A percentile compares a stretch with the other conserved stretches of the same genome.
phyloP scores from a whole-genome alignment of 2,888 invertebrate genomes.

The Opisthograptis luteolata region DNA sequence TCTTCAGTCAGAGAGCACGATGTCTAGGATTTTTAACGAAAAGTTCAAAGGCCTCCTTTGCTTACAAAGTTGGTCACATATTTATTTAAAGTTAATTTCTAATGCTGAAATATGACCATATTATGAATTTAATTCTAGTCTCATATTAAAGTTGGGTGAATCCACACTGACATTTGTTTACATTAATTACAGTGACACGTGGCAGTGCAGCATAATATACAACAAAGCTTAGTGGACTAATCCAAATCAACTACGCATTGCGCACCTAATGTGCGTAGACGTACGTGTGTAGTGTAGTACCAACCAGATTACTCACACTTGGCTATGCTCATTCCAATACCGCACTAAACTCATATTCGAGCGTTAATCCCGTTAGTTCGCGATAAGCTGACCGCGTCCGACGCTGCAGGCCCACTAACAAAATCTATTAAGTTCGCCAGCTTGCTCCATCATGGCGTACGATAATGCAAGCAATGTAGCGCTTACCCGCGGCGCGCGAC shows the following conservation, averaged over 20 bases:
- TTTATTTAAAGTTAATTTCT: not conserved
- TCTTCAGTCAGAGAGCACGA: slow-evolving; percentile 43
- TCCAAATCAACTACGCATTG: slow-evolving; percentile 3
- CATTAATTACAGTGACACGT: not conserved
- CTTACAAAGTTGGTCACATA: slow-evolving; percentile 2
- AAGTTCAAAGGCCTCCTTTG: slow-evolving; percentile 47
- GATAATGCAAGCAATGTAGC: slow-evolving; percentile 71
- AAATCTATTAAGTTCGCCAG: slow-evolving; percentile 82
- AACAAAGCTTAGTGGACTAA: slow-evolving; percentile 8
- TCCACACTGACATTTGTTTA: not conserved
- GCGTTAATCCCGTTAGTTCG: slow-evolving; percentile 78
- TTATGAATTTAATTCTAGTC: no score
- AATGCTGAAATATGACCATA: no score
- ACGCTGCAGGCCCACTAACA: slow-evolving; percentile 61
- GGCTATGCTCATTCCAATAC: slow-evolving; percentile 57
- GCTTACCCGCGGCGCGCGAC: slow-evolving; percentile 60
- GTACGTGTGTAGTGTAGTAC: slow-evolving; percentile 21
- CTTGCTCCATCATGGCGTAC: slow-evolving; percentile 69
- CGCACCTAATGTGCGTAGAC: slow-evolving; percentile 21
- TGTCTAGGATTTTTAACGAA: slow-evolving; percentile 52
- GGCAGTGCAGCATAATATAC: not conserved
- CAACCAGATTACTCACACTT: slow-evolving; percentile 48
- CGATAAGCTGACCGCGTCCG: slow-evolving; percentile 71
- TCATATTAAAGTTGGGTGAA: no score
- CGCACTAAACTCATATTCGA: slow-evolving; percentile 68